Evolutionary conservation across 2,797 vertebrate species (phyloP).

Genomic region (Poecile montanus): DNA sequence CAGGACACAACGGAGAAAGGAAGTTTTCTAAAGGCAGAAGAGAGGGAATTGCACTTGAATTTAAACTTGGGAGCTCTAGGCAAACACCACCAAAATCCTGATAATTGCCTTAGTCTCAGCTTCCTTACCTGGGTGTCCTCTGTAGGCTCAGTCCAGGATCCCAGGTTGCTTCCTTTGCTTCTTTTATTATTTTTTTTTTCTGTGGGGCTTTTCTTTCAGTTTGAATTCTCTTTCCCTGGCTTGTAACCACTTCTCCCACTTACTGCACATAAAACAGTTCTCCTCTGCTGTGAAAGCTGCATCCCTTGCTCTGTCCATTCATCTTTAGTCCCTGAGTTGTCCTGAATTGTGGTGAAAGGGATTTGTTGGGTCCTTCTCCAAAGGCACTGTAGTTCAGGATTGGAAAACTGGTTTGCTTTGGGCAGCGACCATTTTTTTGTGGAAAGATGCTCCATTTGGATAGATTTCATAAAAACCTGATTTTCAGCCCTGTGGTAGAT

Average conservation of each 20-base stretch:
- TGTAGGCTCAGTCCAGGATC: background rate
- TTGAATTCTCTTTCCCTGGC: background rate
- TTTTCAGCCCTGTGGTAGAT: background rate
- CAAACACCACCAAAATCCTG: background rate
- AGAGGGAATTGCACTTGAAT: background rate
- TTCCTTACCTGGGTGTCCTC: background rate
- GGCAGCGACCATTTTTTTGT: background rate
- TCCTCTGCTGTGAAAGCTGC: background rate
- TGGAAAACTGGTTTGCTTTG: background rate
- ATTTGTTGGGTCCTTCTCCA: background rate
- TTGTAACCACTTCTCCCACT: background rate
- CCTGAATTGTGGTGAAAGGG: background rate
- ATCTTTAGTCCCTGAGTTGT: background rate
- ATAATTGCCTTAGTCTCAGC: background rate
- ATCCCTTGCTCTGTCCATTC: background rate
- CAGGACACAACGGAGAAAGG: background rate
- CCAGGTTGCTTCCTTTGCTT: background rate
- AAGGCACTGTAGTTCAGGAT: background rate
- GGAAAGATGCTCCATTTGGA: background rate
- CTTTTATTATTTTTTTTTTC: background rate
- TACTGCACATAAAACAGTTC: fast-evolving
- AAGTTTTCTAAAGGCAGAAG: background rate
- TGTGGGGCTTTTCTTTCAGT: background rate
- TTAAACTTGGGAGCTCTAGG: background rate
- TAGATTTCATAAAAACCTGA: background rate